Evolutionary conservation across 1,140 invertebrate genomes (phyloP), one percentile per base, ranked within the genome.

Genomic region (Ylistrum balloti): DNA sequence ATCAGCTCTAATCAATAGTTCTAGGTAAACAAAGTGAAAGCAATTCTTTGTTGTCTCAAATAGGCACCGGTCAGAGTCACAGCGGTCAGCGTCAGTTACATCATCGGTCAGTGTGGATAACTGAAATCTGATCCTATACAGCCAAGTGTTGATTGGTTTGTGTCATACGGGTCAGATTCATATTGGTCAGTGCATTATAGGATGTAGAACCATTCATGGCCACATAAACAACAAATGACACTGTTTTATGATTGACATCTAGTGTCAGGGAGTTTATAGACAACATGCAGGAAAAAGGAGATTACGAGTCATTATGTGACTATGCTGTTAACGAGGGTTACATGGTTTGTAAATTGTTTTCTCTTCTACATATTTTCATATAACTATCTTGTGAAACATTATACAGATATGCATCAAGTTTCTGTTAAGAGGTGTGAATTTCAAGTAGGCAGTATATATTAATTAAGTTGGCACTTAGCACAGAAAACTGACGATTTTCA

Each of bases 201-300:
- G 56, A 74, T 74, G 7, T 74, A 74, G 9, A 22, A 3, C 28
- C 22, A n/a, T 74, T 28, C 22, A 28, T 74, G 22, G 11, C 56
- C 9, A 74, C n/a, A 74, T 74, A 74, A 48, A 74, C 17, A 11
- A 28, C 28, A n/a, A 17, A 74, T 74, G 56, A 28, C n/a, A 74
- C 13, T 5, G n/a, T n/a, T 28, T 74, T 74, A n/a, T 28, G 20
- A 45, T 45, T 15, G 56, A 74, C 56, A 11, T 28, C 56, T n/a
- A 3, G 56, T 28, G 22, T 74, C n/a, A 28, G 22, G 5, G n/a
- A 74, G n/a, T 22, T 74, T 5, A 74, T n/a, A 28, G 48, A 32
- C n/a, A 91, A 56, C 35, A 93, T 93, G 93, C 90, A 91, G 89
- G 93, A 93, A 45, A 93, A 93, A 89, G 90, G 90, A 0, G 93